Evolutionary conservation across 2,888 invertebrate genomes (phyloP).

Genomic region (Apantesis nais): DNA sequence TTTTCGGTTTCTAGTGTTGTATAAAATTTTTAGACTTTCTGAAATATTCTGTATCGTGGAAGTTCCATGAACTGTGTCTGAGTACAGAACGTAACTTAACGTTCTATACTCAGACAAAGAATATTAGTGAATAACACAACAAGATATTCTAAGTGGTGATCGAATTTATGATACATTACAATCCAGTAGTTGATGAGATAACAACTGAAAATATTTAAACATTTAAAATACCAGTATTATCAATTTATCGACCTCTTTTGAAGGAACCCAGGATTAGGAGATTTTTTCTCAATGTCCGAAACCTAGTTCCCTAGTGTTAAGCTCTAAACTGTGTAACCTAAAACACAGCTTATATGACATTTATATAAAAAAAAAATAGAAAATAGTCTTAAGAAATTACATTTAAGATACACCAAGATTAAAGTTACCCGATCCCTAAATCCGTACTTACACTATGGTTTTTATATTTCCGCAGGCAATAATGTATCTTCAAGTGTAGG

Average conservation of each 20-base stretch:
- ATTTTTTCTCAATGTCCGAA: no score
- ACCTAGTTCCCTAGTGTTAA: background rate
- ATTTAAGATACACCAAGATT: background rate
- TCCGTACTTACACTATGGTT: conserved; percentile 47
- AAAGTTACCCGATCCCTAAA: conserved; percentile 27
- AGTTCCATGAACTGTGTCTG: background rate
- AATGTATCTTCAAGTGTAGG: conserved; percentile 73
- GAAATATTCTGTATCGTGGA: background rate
- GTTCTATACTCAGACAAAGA: background rate
- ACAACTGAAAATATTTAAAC: background rate
- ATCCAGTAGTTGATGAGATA: background rate
- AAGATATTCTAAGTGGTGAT: background rate
- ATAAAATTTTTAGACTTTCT: background rate
- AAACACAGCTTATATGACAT: background rate
- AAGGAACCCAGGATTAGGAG: background rate
- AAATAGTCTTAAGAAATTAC: background rate
- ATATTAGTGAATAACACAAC: background rate
- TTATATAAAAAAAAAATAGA: no score
- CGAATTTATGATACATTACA: background rate
- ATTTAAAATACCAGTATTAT: background rate
- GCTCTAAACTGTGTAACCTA: background rate
- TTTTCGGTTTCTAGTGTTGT: background rate
- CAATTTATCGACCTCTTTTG: background rate
- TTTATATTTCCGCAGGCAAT: conserved; percentile 78
- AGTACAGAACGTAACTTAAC: no score